Evolutionary conservation across 2,888 invertebrate genomes (phyloP).

Genomic region (Machimus rusticus): DNA sequence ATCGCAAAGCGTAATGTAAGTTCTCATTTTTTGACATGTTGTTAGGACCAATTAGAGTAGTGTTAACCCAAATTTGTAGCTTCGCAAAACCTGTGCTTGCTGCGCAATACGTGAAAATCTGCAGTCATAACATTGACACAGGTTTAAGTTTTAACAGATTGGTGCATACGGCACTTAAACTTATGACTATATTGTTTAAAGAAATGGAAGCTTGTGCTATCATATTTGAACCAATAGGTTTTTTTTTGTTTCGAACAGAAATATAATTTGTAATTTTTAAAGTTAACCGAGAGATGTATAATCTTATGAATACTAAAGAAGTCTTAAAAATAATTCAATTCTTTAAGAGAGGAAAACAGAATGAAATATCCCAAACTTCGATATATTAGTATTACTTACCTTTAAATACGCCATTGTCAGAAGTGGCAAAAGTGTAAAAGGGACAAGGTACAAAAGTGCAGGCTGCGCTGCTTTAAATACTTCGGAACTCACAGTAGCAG

Average conservation of each 20-base stretch:
- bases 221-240: too few relatives aligned
- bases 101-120: too few relatives aligned
- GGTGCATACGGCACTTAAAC: too few relatives aligned
- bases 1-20: too few relatives aligned
- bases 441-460: constrained; percentile 94
- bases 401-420: constrained; percentile 98
- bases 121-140: too few relatives aligned
- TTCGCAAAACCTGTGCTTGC: too few relatives aligned
- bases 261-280: not conserved
- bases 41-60: too few relatives aligned
- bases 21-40: too few relatives aligned
- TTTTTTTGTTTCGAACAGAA: not conserved
- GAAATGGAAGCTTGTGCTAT: too few relatives aligned
- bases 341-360: not conserved
- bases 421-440: constrained; percentile 94
- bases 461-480: constrained; percentile 98
- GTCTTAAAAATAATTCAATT: not conserved
- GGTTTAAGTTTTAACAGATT: too few relatives aligned
- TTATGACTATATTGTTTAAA: too few relatives aligned
- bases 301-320: not conserved
- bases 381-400: constrained; percentile 68
- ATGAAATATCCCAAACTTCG: not conserved
- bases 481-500: constrained; percentile 96
- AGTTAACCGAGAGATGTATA: not conserved
- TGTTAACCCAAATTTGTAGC: too few relatives aligned